Evolutionary conservation across 2,888 invertebrate species (phyloP).

Genomic region (Dichetophora obliterata): DNA sequence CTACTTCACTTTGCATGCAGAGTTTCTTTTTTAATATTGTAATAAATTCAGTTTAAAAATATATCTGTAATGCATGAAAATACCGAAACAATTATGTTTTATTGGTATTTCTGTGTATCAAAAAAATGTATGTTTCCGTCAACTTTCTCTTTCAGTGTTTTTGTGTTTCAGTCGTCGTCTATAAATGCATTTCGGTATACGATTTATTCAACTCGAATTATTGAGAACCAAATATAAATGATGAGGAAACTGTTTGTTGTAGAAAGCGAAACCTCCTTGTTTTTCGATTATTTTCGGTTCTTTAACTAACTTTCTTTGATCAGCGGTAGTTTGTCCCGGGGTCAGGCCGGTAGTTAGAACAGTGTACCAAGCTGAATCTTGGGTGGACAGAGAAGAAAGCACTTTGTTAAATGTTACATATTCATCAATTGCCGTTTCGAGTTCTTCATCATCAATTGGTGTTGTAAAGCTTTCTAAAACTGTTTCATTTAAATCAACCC

Average conservation of each 20-base stretch:
- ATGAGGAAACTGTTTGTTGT: conserved; percentile 90
- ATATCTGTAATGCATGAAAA: conserved; percentile 17
- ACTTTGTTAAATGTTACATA: conserved; percentile 93
- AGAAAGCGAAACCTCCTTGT: conserved; percentile 92
- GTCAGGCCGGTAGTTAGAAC: conserved; percentile 82
- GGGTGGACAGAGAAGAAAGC: conserved; percentile 76
- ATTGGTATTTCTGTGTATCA: conserved; percentile 20
- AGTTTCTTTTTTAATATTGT: background rate
- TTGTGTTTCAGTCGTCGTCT: conserved; percentile 37
- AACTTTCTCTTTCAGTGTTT: conserved; percentile 21
- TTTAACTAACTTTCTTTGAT: conserved; percentile 92
- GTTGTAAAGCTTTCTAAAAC: conserved; percentile 93
- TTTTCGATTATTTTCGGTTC: conserved; percentile 96
- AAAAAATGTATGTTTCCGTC: conserved; percentile 28
- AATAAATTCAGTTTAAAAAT: conserved; percentile 27
- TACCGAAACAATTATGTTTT: conserved; percentile 14
- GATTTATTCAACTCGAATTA: conserved; percentile 34
- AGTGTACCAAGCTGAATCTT: conserved; percentile 87
- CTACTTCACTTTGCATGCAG: conserved; percentile 29
- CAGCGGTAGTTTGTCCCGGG: conserved; percentile 87
- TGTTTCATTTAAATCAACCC: conserved; percentile 89
- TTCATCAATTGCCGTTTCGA: conserved; percentile 81
- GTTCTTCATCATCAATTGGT: conserved; percentile 90
- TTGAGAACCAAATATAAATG: conserved; percentile 85
- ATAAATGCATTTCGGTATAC: conserved; percentile 21